Percentiles rank a stretch among this genome's conserved stretches.
phyloP scores from a whole-genome alignment of 2,888 invertebrate species.

The Unio delphinus region DNA sequence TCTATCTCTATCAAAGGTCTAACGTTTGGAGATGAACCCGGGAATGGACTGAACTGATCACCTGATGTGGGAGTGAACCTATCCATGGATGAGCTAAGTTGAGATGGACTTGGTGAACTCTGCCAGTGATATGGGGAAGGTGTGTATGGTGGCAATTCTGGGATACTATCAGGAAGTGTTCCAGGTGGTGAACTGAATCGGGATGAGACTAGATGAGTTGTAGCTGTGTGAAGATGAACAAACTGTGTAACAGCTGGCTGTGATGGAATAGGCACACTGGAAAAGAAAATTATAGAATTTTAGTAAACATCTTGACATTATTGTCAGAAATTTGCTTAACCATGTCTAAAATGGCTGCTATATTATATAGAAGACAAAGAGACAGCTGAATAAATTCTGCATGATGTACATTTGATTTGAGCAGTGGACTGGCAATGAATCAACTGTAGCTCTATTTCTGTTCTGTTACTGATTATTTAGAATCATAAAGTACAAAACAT shows the following conservation, averaged over 20 bases:
- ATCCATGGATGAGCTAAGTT: slow-evolving; percentile 50
- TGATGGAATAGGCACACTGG: slow-evolving; percentile 16
- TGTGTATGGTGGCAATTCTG: slow-evolving; percentile 32
- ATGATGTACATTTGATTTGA: too few relatives aligned
- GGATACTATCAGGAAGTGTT: slow-evolving; percentile 39
- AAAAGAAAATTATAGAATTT: too few relatives aligned
- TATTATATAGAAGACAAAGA: too few relatives aligned
- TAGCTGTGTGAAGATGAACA: slow-evolving; percentile 20
- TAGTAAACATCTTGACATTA: too few relatives aligned
- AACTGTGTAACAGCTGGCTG: slow-evolving; percentile 21
- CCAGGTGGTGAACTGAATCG: slow-evolving; percentile 34
- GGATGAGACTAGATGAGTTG: slow-evolving; percentile 20
- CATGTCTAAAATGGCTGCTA: too few relatives aligned
- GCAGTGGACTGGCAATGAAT: too few relatives aligned
- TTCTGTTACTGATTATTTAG: too few relatives aligned
- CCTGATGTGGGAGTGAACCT: slow-evolving; percentile 50
- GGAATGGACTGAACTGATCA: slow-evolving; percentile 35
- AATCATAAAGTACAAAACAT: too few relatives aligned
- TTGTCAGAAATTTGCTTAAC: too few relatives aligned
- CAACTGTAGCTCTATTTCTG: too few relatives aligned
- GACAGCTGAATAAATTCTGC: too few relatives aligned
- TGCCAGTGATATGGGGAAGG: slow-evolving; percentile 17
- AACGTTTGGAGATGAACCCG: slow-evolving; percentile 9
- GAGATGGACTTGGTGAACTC: slow-evolving; percentile 45
- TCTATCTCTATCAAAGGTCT: background rate